phyloP scores from a whole-genome alignment of 1,140 invertebrate species.

The Elymnias hypermnestra region DNA sequence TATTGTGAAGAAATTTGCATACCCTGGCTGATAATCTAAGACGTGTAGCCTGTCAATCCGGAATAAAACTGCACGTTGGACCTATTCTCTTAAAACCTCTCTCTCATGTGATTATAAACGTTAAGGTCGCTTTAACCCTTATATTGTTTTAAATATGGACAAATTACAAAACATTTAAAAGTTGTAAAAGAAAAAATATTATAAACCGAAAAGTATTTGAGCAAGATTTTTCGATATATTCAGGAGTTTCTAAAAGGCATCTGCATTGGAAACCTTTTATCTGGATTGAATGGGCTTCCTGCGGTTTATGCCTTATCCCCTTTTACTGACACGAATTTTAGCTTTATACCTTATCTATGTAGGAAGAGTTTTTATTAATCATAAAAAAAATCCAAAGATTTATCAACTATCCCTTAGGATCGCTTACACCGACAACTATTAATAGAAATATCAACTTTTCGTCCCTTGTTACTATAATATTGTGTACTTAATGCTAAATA shows the following conservation, averaged over 20 bases:
- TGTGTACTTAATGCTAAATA: too few relatives aligned
- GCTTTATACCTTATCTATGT: constrained; percentile 10
- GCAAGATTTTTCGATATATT: constrained; percentile 27
- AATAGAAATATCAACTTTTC: too few relatives aligned
- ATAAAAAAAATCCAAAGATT: not conserved
- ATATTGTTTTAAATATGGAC: not conserved
- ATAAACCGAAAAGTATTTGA: constrained; percentile 13
- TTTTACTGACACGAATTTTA: constrained; percentile 17
- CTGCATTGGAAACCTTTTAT: constrained; percentile 35
- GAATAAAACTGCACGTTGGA: too few relatives aligned
- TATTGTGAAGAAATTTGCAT: too few relatives aligned
- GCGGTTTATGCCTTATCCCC: constrained; percentile 26
- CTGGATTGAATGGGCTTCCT: constrained; percentile 28
- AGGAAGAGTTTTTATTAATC: constrained; percentile 3
- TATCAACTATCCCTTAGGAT: not conserved
- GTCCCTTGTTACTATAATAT: too few relatives aligned
- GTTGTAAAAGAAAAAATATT: too few relatives aligned
- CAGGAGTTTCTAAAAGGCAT: constrained; percentile 24
- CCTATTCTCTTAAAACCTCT: too few relatives aligned
- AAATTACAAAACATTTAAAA: constrained; percentile 4
- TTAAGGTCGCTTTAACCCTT: too few relatives aligned
- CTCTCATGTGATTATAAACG: too few relatives aligned
- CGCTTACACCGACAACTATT: too few relatives aligned
- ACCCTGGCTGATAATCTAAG: too few relatives aligned
- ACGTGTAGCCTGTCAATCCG: too few relatives aligned